Percentiles rank a stretch among this genome's conserved stretches.
Evolutionary conservation across 2,888 invertebrate species (phyloP).

Genomic region (Pterostichus madidus): DNA sequence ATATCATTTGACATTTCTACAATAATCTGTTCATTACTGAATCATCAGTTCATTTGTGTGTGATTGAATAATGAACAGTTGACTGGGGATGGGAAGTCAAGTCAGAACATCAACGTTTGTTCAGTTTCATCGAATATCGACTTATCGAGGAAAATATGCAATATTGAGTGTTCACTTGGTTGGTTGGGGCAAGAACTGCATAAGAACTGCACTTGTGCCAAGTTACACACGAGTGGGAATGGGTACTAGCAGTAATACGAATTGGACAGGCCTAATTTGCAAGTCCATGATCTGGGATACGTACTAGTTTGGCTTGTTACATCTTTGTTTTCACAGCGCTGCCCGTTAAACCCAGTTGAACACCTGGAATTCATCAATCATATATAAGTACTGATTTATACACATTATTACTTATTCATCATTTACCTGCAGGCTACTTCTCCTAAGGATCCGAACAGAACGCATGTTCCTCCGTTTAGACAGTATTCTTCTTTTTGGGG

Average conservation of each 20-base stretch:
- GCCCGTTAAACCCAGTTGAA: slow-evolving; percentile 88
- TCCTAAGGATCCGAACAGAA: slow-evolving; percentile 87
- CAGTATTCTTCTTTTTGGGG: slow-evolving; percentile 85
- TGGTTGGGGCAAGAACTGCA: slow-evolving; percentile 44
- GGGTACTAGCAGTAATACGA: slow-evolving; percentile 87
- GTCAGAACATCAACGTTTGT: slow-evolving; percentile 49
- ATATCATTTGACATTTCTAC: slow-evolving; percentile 60
- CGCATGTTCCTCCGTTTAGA: slow-evolving; percentile 93
- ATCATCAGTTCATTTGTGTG: slow-evolving; percentile 31
- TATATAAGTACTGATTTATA: background rate
- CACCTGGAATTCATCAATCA: slow-evolving; percentile 80
- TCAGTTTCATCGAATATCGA: slow-evolving; percentile 56
- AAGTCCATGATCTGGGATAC: slow-evolving; percentile 79
- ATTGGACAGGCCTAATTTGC: slow-evolving; percentile 88
- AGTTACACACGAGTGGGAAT: slow-evolving; percentile 67
- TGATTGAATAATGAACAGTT: slow-evolving; percentile 59
- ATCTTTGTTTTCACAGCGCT: slow-evolving; percentile 89
- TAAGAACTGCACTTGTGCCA: slow-evolving; percentile 57
- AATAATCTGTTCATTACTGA: slow-evolving; percentile 57
- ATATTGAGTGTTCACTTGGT: slow-evolving; percentile 46
- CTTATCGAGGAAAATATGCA: slow-evolving; percentile 41
- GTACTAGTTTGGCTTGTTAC: slow-evolving; percentile 87
- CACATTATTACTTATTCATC: background rate
- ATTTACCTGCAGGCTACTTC: slow-evolving; percentile 93
- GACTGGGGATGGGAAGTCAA: slow-evolving; percentile 53